Conservation (phyloP, 2,888 invertebrate genomes). For the Balanococcus diminutus region DNA sequence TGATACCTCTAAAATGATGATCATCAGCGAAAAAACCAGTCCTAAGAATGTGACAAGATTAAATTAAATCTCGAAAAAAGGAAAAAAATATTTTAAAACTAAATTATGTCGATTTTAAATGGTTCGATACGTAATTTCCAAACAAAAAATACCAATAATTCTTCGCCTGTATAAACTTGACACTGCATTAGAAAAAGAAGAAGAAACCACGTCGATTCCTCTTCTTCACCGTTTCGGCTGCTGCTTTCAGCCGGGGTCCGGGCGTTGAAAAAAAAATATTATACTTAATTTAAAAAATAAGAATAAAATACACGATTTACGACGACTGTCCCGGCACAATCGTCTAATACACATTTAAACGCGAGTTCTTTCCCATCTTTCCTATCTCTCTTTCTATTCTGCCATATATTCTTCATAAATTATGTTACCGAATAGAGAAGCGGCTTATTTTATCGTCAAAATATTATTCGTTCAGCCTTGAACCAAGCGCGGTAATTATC, state of each 20-base stretch:
- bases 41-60: too few relatives aligned
- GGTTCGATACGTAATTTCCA: neutral
- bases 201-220: neutral
- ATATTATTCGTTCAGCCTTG: constrained; percentile 24
- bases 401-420: constrained; percentile 1
- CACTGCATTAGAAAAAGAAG: neutral
- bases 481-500: constrained; percentile 23
- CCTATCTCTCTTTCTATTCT: neutral
- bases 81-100: too few relatives aligned
- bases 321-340: constrained; percentile 18
- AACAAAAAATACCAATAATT: neutral
- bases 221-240: neutral
- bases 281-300: constrained; percentile 31
- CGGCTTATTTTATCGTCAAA: constrained; percentile 28
- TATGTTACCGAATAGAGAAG: constrained; percentile 28
- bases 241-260: neutral
- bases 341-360: constrained; percentile 21
- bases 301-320: constrained; percentile 29
- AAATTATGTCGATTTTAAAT: constrained; percentile 26
- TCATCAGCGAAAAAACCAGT: too few relatives aligned
- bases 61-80: too few relatives aligned
- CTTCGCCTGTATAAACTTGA: neutral
- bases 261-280: neutral
- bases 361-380: neutral
- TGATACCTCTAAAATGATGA: too few relatives aligned